Conservation (phyloP, 2,113 vertebrate species). For the Miniopterus natalensis region DNA sequence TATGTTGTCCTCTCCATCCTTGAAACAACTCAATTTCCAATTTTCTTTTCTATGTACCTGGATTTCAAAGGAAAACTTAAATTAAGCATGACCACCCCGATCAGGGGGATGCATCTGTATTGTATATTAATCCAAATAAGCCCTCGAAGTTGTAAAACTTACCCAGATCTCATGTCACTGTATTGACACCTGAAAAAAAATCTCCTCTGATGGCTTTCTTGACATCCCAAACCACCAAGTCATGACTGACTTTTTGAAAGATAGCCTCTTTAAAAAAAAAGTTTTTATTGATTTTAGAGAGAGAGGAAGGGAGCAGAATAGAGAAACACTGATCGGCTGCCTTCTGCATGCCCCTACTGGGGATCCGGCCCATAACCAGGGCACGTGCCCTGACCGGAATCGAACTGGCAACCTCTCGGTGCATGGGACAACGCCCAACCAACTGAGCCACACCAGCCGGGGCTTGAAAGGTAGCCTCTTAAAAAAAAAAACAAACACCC, state of each 20-base stretch:
- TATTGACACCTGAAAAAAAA: neutral
- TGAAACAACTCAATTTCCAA: conserved; percentile 28
- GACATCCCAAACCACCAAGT: neutral
- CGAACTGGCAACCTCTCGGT: neutral
- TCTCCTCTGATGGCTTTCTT: neutral
- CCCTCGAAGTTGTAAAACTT: neutral
- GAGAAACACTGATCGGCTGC: neutral
- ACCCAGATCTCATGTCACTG: neutral
- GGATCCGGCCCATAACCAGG: neutral
- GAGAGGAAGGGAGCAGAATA: neutral
- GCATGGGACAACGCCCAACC: neutral
- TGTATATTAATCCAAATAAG: neutral
- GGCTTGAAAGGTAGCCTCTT: neutral
- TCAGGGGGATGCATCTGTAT: neutral
- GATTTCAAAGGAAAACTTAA: neutral
- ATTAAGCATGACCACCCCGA: neutral
- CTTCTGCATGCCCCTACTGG: neutral
- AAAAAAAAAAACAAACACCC: neutral
- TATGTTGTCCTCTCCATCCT: neutral
- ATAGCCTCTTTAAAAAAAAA: neutral
- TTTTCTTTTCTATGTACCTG: neutral
- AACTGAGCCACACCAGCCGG: neutral
- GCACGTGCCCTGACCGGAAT: neutral
- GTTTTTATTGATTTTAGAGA: neutral
- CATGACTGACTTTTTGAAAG: neutral